These are phyloP conservation scores for Zaprionus tsacasi DNA, from an alignment of 1,140 invertebrate species.

Conservation along the genomic window DNA sequence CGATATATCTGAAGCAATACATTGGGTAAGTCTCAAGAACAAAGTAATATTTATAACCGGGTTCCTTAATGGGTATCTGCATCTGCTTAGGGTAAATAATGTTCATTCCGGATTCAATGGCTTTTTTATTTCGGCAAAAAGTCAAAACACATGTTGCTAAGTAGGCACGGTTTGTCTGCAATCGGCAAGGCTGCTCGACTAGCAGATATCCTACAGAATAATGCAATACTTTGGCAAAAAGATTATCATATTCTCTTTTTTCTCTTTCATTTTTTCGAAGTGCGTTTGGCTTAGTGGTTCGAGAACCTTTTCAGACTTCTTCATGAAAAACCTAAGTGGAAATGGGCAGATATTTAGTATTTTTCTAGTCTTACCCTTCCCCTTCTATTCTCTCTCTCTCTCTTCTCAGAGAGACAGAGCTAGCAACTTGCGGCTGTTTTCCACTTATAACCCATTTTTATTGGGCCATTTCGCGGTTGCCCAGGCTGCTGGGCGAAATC, in stretches of 20 bases:
- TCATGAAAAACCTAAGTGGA: not conserved
- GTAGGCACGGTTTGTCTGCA: not conserved
- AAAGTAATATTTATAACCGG: not conserved
- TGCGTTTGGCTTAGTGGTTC: no score
- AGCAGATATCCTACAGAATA: not conserved
- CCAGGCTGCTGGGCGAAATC: not conserved
- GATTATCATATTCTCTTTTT: not conserved
- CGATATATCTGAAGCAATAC: not conserved
- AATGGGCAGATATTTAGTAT: not conserved
- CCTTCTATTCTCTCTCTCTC: not conserved
- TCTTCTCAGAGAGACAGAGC: not conserved
- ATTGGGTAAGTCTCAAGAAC: not conserved
- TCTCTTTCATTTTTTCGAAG: not conserved
- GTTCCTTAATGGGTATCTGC: not conserved
- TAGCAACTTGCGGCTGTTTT: not conserved
- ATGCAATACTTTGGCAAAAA: not conserved
- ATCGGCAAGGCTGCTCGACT: not conserved
- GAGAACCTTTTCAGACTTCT: not conserved
- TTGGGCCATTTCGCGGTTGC: not conserved
- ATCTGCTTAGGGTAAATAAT: slow-evolving; percentile 5
- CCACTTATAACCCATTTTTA: slow-evolving; percentile 6
- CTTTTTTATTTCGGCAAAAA: not conserved
- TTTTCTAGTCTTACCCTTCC: not conserved
- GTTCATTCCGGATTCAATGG: not conserved
- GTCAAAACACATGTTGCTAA: slow-evolving; percentile 1